Evolutionary conservation across 2,888 invertebrate genomes (phyloP), one percentile per base, ranked within the genome.

Genomic region (Drosophila kokeensis): DNA sequence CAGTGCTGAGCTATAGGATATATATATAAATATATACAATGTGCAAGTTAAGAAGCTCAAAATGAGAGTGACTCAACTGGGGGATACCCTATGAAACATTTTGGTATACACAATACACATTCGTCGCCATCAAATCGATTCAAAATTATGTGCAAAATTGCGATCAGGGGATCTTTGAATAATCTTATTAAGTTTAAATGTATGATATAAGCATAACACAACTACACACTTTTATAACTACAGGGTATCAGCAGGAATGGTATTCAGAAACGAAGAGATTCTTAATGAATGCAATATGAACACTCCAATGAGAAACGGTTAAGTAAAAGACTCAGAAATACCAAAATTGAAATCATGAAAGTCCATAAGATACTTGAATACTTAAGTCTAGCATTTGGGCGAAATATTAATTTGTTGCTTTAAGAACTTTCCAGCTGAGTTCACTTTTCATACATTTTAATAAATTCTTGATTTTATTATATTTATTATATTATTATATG

Each of bases 1-100:
- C 79, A 79, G 60, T 67, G 63, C 49, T 53, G 52, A 69, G 66
- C 68, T 72, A 52, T 53, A 59, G 57, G 59, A 64, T 24, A 59
- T 58, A 2, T 36, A 13, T 18, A 63, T 38, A 29, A 21, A 18
- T 29, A 30, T 59, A 42, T 34, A 34, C 13, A 50, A 15, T 45
- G 45, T 24, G 24, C 7, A 21, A 60, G 27, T 42, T 34, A 24
- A 7, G 2, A 7, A 5, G n/a, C 24, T n/a, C 2, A 15, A 15
- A 30, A 10, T 32, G 3, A 10, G 36, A 27, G 10, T 54, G 54
- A 18, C 18, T 4, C 6, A 10, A 27, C 64, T 18, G 11, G 3
- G 3, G 1, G 21, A 55, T 49, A 40, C 38, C 58, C 57, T n/a
- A 21, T 6, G 24, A 8, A 38, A 4, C 18, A 38, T 18, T 18